Evolutionary conservation across 2,888 invertebrate genomes (phyloP), one percentile per base, ranked within the genome.

Genomic region (Pemphredon lugubris): DNA sequence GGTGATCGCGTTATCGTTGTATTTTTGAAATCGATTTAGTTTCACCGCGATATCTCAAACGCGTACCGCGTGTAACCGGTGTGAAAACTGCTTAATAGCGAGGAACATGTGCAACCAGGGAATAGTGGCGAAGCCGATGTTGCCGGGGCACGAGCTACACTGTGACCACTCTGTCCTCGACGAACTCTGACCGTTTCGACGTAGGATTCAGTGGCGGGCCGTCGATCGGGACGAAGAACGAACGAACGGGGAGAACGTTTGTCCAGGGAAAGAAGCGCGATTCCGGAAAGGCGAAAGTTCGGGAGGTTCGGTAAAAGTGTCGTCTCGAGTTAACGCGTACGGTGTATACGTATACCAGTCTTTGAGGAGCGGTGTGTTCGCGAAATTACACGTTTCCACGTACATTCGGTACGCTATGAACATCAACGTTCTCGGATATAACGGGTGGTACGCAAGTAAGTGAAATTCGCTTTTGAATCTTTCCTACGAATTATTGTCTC

Each of bases 371-470:
- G 64, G 61, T 65, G 73, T 66, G 64, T 68, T 69, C 44, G 70
- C 63, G 57, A 73, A 71, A 73, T 73, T 76, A 64, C 57, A 73
- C 65, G 66, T 67, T 54, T 70, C 61, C 61, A 66, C 61, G 57
- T 69, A 60, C 61, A 71, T 72, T 69, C 66, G 72, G 75, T 79
- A 70, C 69, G 77, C 73, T 82, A 81, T 82, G 81, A 82, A 77
- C 72, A 75, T 79, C 75, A 59, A 75, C 71, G 68, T 70, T 53
- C 70, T 59, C 53, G 75, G 70, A 59, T 74, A 54, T 53, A 82
- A 79, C 81, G 79, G 75, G 68, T 79, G 74, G 60, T 81, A 74
- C 48, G 65, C 66, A 77, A 81, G 82, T 82, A 75, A 82, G 82
- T 79, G 48, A 13, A 14, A 14, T 44, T 23, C 5, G 39, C 34